Base-by-base conservation (phyloP, 2,797 vertebrate species). In the Erpetoichthys calabaricus region DNA sequence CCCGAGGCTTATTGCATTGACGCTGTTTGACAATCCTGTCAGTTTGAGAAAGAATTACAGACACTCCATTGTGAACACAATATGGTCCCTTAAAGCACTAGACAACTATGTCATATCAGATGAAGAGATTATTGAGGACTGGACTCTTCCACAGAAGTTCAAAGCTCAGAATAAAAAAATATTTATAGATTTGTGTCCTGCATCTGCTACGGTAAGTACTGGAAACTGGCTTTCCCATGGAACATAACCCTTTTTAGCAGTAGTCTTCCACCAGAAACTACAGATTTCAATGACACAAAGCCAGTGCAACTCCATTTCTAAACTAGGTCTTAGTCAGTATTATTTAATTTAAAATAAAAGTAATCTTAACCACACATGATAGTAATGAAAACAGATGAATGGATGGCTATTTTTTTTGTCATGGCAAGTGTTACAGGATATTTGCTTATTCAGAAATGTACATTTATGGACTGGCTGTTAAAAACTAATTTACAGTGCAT, bases 71-170 rank as follows among this genome's bases (percentile, higher is more conserved):
- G 74, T 84, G 56, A 80, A 79, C 45, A 72, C 65, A 53, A 65
- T 82, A 62, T 73, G 68, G 74, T 66, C 77, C 58, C 76, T 85
- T 25, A 82, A 78, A 66, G 73, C 79, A 1, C 8, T 77, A 59
- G 79, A 80, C 63, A 62, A 72, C 54, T 68, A 67, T 59, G 68
- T 82, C 8, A 71, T 85, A 69, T 81, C 84, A 57, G 84, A 82
- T 64, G 78, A 85, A 59, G 83, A 82, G 66, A 69, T 81, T 56
- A 65, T 77, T 45, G 74, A 80, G 65, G 74, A 73, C n/a, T 75
- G 70, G 66, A 44, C 42, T 45, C 73, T 79, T 58, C 67, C 75
- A 8, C 64, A 64, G 46, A 69, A 64, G 67, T 79, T 76, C 63
- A 72, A 67, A 60, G 43, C 71, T 3, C 67, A 64, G 57, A 76